Conservation (phyloP, 2,113 vertebrate genomes). For the Stercorarius parasiticus region DNA sequence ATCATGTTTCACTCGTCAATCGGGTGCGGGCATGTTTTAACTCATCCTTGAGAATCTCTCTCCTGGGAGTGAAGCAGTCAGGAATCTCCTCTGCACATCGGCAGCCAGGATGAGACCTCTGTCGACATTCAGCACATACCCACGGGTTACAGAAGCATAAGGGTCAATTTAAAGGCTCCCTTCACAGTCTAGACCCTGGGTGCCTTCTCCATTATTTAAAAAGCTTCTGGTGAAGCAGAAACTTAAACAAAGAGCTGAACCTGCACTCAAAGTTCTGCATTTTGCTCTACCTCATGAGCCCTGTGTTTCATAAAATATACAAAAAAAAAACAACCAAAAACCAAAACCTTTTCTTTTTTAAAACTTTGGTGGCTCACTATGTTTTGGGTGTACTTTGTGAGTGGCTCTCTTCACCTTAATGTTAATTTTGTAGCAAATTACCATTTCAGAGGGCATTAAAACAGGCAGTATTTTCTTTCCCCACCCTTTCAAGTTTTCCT, state of each 20-base stretch:
- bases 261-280: background rate
- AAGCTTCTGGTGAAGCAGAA: background rate
- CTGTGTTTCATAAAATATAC: background rate
- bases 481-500: constrained; percentile 3
- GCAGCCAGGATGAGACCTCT: background rate
- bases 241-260: background rate
- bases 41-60: background rate
- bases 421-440: constrained; percentile 17
- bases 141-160: background rate
- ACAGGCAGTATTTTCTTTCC: background rate
- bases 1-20: background rate
- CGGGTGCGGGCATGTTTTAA: background rate
- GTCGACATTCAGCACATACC: background rate
- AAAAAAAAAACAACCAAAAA: no score
- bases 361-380: background rate
- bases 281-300: background rate
- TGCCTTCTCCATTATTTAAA: background rate
- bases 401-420: background rate
- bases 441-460: constrained; percentile 16
- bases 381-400: background rate
- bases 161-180: background rate
- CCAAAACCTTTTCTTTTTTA: background rate
- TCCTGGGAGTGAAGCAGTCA: accelerated
- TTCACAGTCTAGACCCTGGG: background rate
- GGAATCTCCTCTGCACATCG: background rate